Conservation (phyloP, 2,888 invertebrate genomes). For the Cosmia trapezina region DNA sequence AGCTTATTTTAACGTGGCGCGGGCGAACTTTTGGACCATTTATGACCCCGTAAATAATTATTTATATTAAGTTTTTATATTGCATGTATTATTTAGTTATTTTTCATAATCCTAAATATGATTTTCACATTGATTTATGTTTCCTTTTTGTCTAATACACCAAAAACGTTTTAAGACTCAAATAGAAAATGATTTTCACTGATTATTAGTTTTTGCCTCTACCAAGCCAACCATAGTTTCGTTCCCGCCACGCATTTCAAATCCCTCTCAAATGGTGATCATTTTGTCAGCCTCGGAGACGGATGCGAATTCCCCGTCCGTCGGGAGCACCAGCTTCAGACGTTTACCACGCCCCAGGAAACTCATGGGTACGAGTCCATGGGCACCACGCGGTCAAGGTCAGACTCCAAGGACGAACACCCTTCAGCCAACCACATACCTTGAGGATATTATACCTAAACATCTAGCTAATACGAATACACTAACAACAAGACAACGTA, state of each 20-base stretch:
- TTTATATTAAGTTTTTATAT: neutral
- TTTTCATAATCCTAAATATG: neutral
- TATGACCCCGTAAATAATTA: neutral
- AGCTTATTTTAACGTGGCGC: constrained; percentile 46
- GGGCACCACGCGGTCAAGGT: constrained; percentile 96
- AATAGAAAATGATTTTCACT: neutral
- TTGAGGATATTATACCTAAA: constrained; percentile 75
- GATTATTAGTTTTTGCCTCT: neutral
- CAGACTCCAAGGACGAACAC: constrained; percentile 87
- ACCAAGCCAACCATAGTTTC: constrained; percentile 43
- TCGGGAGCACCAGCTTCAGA: constrained; percentile 91
- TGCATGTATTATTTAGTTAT: constrained; percentile 1
- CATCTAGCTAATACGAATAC: constrained; percentile 36
- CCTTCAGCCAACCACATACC: constrained; percentile 80
- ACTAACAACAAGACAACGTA: constrained; percentile 20
- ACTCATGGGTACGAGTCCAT: constrained; percentile 95
- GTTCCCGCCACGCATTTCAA: constrained; percentile 63
- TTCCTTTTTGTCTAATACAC: neutral
- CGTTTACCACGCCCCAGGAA: constrained; percentile 84
- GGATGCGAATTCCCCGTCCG: constrained; percentile 96
- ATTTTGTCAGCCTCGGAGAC: constrained; percentile 95
- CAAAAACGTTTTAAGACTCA: neutral
- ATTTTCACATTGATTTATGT: neutral
- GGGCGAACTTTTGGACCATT: constrained; percentile 54
- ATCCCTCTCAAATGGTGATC: constrained; percentile 68